Evolutionary conservation across 2,797 vertebrate genomes (phyloP), one percentile per base, ranked within the genome.

Genomic region (Amniataba percoides): DNA sequence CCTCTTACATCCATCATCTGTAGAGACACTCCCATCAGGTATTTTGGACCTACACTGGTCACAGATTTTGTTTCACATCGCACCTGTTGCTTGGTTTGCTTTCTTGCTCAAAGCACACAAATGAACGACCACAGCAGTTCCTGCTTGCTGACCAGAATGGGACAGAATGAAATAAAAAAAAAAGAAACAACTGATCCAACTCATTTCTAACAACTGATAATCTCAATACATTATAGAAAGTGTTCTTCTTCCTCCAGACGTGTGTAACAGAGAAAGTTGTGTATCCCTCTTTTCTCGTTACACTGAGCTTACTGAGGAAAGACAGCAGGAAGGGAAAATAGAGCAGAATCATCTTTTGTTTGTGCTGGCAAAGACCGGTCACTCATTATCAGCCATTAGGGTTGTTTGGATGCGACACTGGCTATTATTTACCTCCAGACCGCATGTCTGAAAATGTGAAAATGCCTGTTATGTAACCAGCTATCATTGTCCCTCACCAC

Each of bases 341-440:
- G 69, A 77, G 74, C 68, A 78, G 72, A 81, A 78, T 51, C 74
- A 55, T 82, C 57, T 13, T 60, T 71, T 85, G 74, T 84, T 84
- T 67, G 39, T 71, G 58, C 83, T 82, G 82, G 66, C 66, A 69
- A 48, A 58, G 56, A 23, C 46, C 43, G 9, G 57, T 55, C 12
- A 46, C 82, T 85, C 80, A 81, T 88, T 82, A 82, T 65, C 42
- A 4, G 61, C 56, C 77, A 74, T 89, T 84, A 63, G 21, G 21
- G 55, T 61, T 63, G 62, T 74, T 77, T 78, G 69, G 78, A 86
- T 69, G 73, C 46, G 70, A 83, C 82, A 72, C 56, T 5, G 39
- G 34, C 56, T 62, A 42, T 78, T 82, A 73, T 80, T 80, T 75
- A 77, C 68, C 74, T 75, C 67, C 31, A 55, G 58, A 55, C 58